phyloP scores from a whole-genome alignment of 2,888 invertebrate species.

The Baronia brevicornis region DNA sequence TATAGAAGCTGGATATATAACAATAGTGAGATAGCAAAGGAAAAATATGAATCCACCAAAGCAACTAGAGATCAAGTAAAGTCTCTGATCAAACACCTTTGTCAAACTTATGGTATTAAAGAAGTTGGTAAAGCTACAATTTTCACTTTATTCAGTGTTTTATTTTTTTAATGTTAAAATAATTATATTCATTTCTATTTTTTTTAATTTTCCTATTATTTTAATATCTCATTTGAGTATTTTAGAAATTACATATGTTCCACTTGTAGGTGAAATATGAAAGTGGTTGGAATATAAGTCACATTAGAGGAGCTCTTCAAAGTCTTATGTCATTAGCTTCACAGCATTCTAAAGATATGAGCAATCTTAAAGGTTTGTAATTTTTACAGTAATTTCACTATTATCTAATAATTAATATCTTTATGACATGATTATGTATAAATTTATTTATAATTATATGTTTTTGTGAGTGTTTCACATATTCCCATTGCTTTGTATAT shows the following conservation, averaged over 20 bases:
- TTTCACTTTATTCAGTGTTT: conserved; percentile 2
- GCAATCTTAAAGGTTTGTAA: conserved; percentile 75
- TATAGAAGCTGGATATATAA: conserved; percentile 83
- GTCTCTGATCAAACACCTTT: conserved; percentile 77
- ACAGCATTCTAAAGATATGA: conserved; percentile 83
- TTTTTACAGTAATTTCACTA: too few species aligned
- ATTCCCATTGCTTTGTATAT: too few species aligned
- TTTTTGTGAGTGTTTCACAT: too few species aligned
- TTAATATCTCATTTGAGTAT: conserved; percentile 1
- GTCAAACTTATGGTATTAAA: conserved; percentile 70
- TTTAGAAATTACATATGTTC: neutral
- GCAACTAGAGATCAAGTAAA: conserved; percentile 85
- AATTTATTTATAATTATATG: too few species aligned
- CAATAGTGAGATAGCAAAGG: conserved; percentile 80
- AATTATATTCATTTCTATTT: too few species aligned
- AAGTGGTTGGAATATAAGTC: conserved; percentile 91
- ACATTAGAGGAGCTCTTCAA: conserved; percentile 92
- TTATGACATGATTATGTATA: too few species aligned
- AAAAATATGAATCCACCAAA: conserved; percentile 78
- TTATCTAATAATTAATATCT: neutral
- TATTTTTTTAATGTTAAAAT: conserved; percentile 7
- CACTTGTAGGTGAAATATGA: conserved; percentile 78
- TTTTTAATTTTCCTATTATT: conserved; percentile 10
- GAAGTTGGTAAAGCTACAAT: conserved; percentile 58
- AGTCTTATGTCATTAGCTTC: conserved; percentile 85